Conservation (phyloP, 2,888 invertebrate species). For the Gerosis bhagava region DNA sequence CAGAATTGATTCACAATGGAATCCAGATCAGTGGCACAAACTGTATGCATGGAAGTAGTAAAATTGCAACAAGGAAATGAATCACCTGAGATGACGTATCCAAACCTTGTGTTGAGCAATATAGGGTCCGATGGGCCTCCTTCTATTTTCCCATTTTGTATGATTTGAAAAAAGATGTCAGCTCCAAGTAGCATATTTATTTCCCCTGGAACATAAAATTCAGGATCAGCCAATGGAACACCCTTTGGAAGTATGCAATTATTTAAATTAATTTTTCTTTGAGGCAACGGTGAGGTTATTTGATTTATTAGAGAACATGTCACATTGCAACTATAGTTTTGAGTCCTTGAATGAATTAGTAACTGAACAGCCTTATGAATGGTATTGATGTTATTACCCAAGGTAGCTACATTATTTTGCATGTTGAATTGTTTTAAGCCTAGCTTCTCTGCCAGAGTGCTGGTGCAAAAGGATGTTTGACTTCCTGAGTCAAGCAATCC, state of each 20-base stretch:
- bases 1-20: conserved; percentile 2
- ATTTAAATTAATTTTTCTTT: neutral
- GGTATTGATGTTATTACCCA: neutral
- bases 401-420: neutral
- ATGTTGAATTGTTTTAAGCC: neutral
- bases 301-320: no score
- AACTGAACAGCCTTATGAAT: no score
- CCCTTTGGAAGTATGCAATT: neutral
- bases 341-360: no score
- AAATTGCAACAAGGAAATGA: neutral
- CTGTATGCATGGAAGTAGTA: conserved; percentile 3
- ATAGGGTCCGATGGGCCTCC: neutral
- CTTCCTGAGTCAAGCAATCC: conserved; percentile 4
- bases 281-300: neutral
- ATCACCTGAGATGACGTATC: neutral
- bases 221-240: conserved; percentile 3
- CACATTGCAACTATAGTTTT: no score
- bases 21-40: conserved; percentile 4
- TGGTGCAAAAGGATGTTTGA: neutral
- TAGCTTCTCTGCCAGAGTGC: conserved; percentile 2
- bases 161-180: conserved; percentile 4
- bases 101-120: conserved; percentile 1
- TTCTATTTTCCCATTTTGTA: neutral
- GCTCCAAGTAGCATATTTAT: conserved; percentile 12
- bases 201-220: conserved; percentile 7